Base-by-base conservation (phyloP, 2,888 invertebrate species). In the Dinocampus coccinellae region DNA sequence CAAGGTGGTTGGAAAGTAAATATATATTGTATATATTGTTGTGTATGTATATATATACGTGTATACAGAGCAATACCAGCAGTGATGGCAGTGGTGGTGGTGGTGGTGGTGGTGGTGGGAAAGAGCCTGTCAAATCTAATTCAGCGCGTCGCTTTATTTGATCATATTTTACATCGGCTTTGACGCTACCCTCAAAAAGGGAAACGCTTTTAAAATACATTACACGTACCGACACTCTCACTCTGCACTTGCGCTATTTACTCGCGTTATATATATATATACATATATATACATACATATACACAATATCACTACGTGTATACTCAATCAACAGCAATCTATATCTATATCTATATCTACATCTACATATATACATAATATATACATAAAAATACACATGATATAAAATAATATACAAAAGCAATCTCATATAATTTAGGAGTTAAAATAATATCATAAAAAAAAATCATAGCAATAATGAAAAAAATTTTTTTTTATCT, bases 141-240 rank as follows among this genome's bases (percentile, higher is more conserved):
- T 85, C 79, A 70, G 77, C 77, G 75, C 78, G 79, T 76, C 83
- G 83, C 83, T 85, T 85, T 85, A 85, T 85, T 85, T 85, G 83
- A 85, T 85, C 85, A 85, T 85, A 85, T 85, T 85, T 85, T 85
- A 83, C 84, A 85, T 84, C 83, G 82, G 85, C 85, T 85, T 85
- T 85, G 84, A 85, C 82, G 85, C 84, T 81, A 81, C 84, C 84
- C 84, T 84, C 81, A 81, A 78, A 83, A 84, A 70, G 70, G 83
- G 84, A 81, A 84, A 47, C 78, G 85, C 85, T 85, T 85, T 85
- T 85, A 85, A 85, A 85, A 85, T 85, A 85, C 84, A 85, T 85
- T 85, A 85, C 83, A 80, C 83, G 83, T 80, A 76, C 76, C 69
- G 72, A 71, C 63, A 69, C 16, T 16, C 66, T 57, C 52, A 10